Evolutionary conservation across 2,888 invertebrate genomes (phyloP).

Genomic region (Gymnosoma rotundatum): DNA sequence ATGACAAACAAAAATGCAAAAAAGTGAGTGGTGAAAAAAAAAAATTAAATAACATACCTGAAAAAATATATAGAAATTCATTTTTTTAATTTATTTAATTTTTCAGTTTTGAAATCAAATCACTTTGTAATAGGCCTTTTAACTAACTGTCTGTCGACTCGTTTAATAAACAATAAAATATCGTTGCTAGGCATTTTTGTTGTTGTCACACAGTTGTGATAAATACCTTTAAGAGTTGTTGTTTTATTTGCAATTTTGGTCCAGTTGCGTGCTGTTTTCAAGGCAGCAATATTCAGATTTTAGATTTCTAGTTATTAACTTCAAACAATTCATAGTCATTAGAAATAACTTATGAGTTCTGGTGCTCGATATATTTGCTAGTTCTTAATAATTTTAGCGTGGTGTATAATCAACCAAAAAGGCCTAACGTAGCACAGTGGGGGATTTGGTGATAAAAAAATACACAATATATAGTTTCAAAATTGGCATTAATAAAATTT

Average conservation of each 20-base stretch:
- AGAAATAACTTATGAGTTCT: conserved; percentile 62
- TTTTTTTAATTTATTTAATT: conserved; percentile 6
- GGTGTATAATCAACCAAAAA: conserved; percentile 4
- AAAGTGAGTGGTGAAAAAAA: conserved; percentile 62
- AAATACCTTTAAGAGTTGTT: conserved; percentile 10
- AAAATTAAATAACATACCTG: background rate
- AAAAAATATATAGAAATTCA: background rate
- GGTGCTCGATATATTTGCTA: conserved; percentile 24
- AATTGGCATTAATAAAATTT: too few species aligned
- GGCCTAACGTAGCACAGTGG: background rate
- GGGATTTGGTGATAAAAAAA: too few species aligned
- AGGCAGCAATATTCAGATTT: conserved; percentile 71
- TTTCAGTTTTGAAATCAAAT: conserved; percentile 54
- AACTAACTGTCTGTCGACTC: conserved; percentile 51
- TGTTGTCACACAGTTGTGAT: conserved; percentile 20
- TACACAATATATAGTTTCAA: too few species aligned
- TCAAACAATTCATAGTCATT: conserved; percentile 68
- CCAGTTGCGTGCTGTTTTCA: conserved; percentile 70
- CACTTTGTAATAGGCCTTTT: conserved; percentile 66
- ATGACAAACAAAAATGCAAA: conserved; percentile 23
- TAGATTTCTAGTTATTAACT: conserved; percentile 67
- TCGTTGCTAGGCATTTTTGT: conserved; percentile 34
- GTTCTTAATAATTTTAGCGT: conserved; percentile 3
- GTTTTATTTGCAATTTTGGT: conserved; percentile 47
- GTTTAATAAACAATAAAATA: conserved; percentile 65